Evolutionary conservation across 2,113 vertebrate genomes (phyloP).

Genomic region (Microtus oregoni): DNA sequence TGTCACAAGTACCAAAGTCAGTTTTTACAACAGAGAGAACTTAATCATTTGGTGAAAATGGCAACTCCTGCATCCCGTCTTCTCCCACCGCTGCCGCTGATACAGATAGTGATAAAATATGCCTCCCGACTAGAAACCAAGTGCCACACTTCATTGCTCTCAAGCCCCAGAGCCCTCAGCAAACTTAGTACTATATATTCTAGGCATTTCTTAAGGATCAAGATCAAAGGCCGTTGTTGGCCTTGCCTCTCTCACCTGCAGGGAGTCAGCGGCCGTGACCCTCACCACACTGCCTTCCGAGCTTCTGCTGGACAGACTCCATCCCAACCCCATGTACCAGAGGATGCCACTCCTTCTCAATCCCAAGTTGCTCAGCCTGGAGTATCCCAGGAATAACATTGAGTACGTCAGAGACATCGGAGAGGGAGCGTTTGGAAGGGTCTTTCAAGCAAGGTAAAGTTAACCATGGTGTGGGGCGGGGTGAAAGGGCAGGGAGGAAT

Average conservation of each 20-base stretch:
- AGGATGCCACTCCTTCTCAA: slow-evolving; percentile 96
- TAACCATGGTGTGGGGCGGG: rapidly evolving
- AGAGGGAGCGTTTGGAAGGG: slow-evolving; percentile 97
- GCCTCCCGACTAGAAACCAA: background rate
- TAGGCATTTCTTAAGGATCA: background rate
- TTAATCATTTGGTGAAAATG: background rate
- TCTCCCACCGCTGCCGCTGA: background rate
- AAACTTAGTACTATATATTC: background rate
- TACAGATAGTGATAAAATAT: background rate
- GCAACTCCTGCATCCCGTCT: background rate
- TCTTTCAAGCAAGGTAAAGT: slow-evolving; percentile 97
- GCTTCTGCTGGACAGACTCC: slow-evolving; percentile 96
- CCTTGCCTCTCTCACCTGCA: slow-evolving; percentile 76
- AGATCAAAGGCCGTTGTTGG: background rate
- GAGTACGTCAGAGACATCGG: slow-evolving; percentile 98
- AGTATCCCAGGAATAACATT: slow-evolving; percentile 98
- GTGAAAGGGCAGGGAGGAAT: background rate
- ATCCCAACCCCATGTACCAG: slow-evolving; percentile 99
- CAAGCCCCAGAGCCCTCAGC: background rate
- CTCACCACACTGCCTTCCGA: slow-evolving; percentile 95
- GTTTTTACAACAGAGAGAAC: background rate
- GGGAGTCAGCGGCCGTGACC: slow-evolving; percentile 91
- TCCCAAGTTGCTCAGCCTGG: slow-evolving; percentile 95
- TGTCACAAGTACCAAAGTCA: background rate
- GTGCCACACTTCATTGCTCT: background rate